Evolutionary conservation across 2,797 vertebrate genomes (phyloP).

Genomic region (Gymnoscopelus microlampas): DNA sequence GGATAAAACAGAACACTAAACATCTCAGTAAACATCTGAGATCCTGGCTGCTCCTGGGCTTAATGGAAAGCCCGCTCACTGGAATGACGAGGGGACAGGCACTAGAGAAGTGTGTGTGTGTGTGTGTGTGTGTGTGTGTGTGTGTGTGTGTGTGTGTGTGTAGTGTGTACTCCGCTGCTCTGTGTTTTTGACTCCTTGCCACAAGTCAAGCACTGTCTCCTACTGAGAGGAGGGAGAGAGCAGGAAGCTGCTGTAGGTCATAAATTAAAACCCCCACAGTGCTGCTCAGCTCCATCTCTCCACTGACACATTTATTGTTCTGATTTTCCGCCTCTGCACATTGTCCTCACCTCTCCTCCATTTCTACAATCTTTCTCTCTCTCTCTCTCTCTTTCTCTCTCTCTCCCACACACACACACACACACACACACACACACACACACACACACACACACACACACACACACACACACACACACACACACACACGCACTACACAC

Average conservation of each 20-base stretch:
- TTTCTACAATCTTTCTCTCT: constrained; percentile 44
- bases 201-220: constrained; percentile 46
- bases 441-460: neutral
- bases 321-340: constrained; percentile 37
- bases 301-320: constrained; percentile 72
- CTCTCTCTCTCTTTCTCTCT: constrained; percentile 25
- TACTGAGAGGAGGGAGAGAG: constrained; percentile 49
- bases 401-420: neutral
- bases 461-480: neutral
- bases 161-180: constrained; percentile 15
- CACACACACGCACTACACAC: neutral
- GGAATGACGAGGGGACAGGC: constrained; percentile 22
- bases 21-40: neutral
- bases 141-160: constrained; percentile 17
- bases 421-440: neutral
- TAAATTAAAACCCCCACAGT: constrained; percentile 63
- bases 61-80: constrained; percentile 17
- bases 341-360: constrained; percentile 44
- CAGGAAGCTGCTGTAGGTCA: constrained; percentile 61
- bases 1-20: constrained; percentile 47
- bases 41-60: constrained; percentile 29
- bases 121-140: constrained; percentile 19
- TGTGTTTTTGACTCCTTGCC: constrained; percentile 64
- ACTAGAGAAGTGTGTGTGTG: constrained; percentile 21
- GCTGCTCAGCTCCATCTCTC: constrained; percentile 48